Base-by-base conservation (phyloP, 2,113 vertebrate species). In the Grammomys dolichurus region DNA sequence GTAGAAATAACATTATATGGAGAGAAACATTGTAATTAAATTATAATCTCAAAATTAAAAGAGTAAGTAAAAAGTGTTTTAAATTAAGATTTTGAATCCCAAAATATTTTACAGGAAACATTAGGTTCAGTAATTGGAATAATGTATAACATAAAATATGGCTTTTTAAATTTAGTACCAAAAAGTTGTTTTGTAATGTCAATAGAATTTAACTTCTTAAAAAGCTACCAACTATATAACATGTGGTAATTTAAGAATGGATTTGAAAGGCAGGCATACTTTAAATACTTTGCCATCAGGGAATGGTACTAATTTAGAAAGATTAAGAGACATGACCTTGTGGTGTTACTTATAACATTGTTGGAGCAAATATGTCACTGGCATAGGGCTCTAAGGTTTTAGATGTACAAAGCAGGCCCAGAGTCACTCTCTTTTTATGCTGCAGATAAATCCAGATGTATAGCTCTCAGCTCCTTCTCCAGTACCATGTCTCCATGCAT, bases 91-190 rank as follows among this genome's bases (percentile, higher is more conserved):
- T 78, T 90, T 26, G 77, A 19, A 87, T 84, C 36, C 40, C 20
- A 75, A 78, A 88, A 17, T 67, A 46, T 87, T 95, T 96, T 67
- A 90, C 82, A 82, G 20, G 80, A 94, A 88, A 77, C 43, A 82
- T 51, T 36, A 48, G 75, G 20, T 86, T 58, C 75, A 80, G 1
- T 80, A 56, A 26, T 56, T 89, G 51, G 6, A 82, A 82, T 82
- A 77, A 17, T 26, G 10, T 7, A 3, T 20, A 75, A 75, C 69
- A 72, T 43, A 75, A 75, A 75, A 43, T 75, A 43, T 75, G 72
- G 40, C 72, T 43, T 75, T 43, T 40, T 8, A 5, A 43, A 75
- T 43, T 43, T 75, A 24, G 1, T 75, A 43, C 19, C 19, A 73
- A 73, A 8, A 40, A 7, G 16, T 72, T 72, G 17, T 0, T n/a